Conservation (phyloP, 2,113 vertebrate species). For the Heterocephalus glaber region DNA sequence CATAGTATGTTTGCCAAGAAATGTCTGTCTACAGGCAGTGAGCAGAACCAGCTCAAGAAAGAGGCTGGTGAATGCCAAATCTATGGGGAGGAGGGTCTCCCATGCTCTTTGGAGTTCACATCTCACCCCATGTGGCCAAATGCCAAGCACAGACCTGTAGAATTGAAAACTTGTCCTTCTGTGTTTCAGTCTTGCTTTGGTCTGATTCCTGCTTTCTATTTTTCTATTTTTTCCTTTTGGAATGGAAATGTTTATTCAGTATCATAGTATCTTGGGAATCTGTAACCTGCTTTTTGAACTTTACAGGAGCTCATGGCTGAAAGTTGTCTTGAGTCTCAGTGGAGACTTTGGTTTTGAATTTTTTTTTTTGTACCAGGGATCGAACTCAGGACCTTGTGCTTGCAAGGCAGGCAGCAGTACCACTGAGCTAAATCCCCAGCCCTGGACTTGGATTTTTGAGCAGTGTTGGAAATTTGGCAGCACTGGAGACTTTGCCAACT, state of each 20-base stretch:
- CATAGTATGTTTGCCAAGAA: not conserved
- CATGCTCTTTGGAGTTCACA: not conserved
- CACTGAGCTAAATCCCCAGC: too few species aligned
- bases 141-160: not conserved
- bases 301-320: not conserved
- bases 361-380: too few species aligned
- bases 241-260: not conserved
- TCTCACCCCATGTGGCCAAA: not conserved
- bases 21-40: not conserved
- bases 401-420: too few species aligned
- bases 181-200: not conserved
- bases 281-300: not conserved
- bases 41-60: not conserved
- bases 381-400: too few species aligned
- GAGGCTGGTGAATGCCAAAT: not conserved
- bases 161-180: not conserved
- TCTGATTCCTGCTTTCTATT: not conserved
- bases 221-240: not conserved
- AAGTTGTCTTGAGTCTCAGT: not conserved
- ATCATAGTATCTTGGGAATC: not conserved
- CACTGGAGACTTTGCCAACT: not conserved
- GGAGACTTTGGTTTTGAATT: not conserved
- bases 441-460: not conserved
- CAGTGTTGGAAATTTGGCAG: not conserved
- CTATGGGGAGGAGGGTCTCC: accelerated